Percentiles rank a stretch among this genome's conserved stretches.
Conservation (phyloP, 1,140 invertebrate species). For the Macrobrachium rosenbergii region DNA sequence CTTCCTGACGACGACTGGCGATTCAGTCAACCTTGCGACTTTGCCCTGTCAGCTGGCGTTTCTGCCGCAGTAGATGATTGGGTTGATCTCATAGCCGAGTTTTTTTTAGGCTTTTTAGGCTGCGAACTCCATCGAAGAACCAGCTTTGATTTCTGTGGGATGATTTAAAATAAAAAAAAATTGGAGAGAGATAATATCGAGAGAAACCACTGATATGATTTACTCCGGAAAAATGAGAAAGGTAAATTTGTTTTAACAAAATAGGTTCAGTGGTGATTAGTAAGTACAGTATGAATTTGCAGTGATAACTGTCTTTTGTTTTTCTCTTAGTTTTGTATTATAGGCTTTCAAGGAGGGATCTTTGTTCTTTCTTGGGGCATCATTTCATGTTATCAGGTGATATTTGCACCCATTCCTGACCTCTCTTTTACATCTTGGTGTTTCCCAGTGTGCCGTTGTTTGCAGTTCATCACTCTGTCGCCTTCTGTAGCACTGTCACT, state of each 20-base stretch:
- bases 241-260: neutral
- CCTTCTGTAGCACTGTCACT: no score
- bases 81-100: conserved; percentile 73
- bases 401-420: no score
- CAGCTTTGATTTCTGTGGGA: conserved; percentile 69
- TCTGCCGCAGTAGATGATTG: conserved; percentile 73
- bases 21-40: conserved; percentile 34
- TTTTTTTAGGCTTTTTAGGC: conserved; percentile 73
- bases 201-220: neutral
- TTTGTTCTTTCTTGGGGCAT: no score
- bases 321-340: no score
- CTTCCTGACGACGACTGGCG: conserved; percentile 17
- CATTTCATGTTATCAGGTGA: no score
- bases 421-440: no score
- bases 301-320: neutral
- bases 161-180: neutral
- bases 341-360: no score
- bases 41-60: conserved; percentile 67
- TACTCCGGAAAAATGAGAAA: neutral
- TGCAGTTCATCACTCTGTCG: no score
- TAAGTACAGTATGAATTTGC: neutral
- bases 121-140: conserved; percentile 71
- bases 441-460: no score
- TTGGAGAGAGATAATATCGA: neutral
- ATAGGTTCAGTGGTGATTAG: neutral